phyloP scores from a whole-genome alignment of 2,113 vertebrate genomes.

The Calyptommatus sinebrachiatus region DNA sequence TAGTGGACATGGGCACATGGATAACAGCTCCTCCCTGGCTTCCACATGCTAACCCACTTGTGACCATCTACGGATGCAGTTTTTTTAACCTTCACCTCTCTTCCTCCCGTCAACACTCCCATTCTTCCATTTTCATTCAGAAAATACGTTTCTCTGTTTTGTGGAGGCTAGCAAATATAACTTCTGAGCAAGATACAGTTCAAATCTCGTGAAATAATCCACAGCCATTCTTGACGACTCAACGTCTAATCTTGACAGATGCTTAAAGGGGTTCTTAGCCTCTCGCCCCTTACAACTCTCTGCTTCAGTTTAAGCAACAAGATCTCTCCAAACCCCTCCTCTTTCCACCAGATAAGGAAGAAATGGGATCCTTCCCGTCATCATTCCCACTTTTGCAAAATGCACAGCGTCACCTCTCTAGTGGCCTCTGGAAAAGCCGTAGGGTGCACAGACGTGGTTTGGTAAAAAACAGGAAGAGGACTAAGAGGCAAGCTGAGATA shows the following conservation, averaged over 20 bases:
- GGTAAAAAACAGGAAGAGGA: no score
- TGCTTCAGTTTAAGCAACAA: conserved; percentile 18
- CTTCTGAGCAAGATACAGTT: conserved; percentile 22
- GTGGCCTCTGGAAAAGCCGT: background rate
- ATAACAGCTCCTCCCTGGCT: no score
- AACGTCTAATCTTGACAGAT: conserved; percentile 41
- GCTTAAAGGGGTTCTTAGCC: conserved; percentile 38
- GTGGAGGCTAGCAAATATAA: conserved; percentile 23
- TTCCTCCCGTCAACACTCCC: conserved; percentile 49
- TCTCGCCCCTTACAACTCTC: conserved; percentile 27
- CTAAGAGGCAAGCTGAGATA: no score
- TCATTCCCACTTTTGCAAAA: background rate
- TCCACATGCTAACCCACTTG: background rate
- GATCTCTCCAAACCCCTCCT: conserved; percentile 31
- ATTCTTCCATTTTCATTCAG: conserved; percentile 49
- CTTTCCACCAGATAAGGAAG: conserved; percentile 19
- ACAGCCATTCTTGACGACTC: conserved; percentile 32
- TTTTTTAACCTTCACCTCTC: conserved; percentile 36
- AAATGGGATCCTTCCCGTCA: background rate
- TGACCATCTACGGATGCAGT: conserved; percentile 52
- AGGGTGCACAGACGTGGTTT: background rate
- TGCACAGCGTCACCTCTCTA: background rate
- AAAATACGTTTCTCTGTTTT: conserved; percentile 37
- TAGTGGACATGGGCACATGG: no score
- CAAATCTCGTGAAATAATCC: conserved; percentile 43